Base-by-base conservation (phyloP, 1,140 invertebrate species). In the Monochamus saltuarius region DNA sequence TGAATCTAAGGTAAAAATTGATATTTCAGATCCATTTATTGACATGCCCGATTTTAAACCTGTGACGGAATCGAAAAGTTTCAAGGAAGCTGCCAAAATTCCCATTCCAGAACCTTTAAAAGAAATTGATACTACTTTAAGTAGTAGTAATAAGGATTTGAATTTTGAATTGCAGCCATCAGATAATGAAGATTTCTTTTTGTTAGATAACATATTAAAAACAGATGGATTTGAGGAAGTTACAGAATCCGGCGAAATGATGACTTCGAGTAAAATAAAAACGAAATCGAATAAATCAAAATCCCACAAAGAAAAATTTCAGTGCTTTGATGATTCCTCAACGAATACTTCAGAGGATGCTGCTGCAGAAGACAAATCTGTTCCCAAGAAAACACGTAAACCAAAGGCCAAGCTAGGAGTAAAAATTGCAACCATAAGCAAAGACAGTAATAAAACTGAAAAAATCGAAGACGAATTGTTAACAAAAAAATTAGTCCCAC, bases 321-420 rank as follows among this genome's bases (percentile, higher is more conserved):
- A 38, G 22, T 35, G n/a, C 29, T 13, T 16, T 56, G 53, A 56
- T 10, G 43, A 36, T 38, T 56, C 51, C 4, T 57, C 55, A 46
- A 62, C 50, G 6, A 67, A 62, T n/a, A 70, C 68, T 2, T 68
- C 64, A 8, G 70, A 71, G 35, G 70, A 73, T 56, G 59, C 61
- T 54, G 35, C 56, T 9, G 29, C 46, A 8, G 69, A 69, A 46
- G 68, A 72, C 35, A 68, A 66, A 63, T 45, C 19, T 6, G 29
- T 53, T 2, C 40, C 54, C 4, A 69, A 72, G 40, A 72, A 74
- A 52, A 46, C 62, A 6, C 59, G 73, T 14, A 76, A 74, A 66
- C 72, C 73, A 1, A 76, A 76, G 59, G 38, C 72, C 3, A 76
- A 76, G 52, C 56, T 76, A 8, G 74, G 74, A 17, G 73, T 75